phyloP scores from a whole-genome alignment of 1,140 invertebrate species.

The Tetragonula clypearis region DNA sequence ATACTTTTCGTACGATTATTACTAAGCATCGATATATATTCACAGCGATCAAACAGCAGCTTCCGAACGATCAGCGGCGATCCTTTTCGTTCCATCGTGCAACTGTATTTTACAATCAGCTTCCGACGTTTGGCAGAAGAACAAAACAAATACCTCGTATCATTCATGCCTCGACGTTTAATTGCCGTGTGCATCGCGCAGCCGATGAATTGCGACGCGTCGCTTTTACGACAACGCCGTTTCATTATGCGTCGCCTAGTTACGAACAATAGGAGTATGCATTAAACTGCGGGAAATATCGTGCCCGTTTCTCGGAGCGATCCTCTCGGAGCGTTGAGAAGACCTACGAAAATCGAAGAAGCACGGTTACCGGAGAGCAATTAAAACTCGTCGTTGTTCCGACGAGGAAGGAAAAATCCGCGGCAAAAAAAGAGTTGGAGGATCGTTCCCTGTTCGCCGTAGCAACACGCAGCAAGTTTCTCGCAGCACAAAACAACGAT shows the following conservation, averaged over 20 bases:
- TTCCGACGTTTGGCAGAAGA: no score
- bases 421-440: background rate
- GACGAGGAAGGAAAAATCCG: background rate
- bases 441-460: background rate
- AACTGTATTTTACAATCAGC: background rate
- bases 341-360: background rate
- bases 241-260: constrained; percentile 5
- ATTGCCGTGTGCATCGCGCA: background rate
- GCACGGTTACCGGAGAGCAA: background rate
- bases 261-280: background rate
- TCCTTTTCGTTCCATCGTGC: background rate
- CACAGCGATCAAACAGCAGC: no score
- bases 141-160: background rate
- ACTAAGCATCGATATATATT: background rate
- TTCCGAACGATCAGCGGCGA: no score
- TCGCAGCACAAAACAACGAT: background rate
- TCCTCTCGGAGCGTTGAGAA: no score
- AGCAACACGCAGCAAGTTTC: background rate
- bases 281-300: background rate
- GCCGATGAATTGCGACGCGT: background rate
- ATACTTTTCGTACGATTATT: no score
- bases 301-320: background rate
- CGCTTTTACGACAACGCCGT: background rate
- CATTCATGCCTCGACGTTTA: background rate
- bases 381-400: background rate